Conservation (phyloP, 2,888 invertebrate genomes). For the Callyntrura sp. region DNA sequence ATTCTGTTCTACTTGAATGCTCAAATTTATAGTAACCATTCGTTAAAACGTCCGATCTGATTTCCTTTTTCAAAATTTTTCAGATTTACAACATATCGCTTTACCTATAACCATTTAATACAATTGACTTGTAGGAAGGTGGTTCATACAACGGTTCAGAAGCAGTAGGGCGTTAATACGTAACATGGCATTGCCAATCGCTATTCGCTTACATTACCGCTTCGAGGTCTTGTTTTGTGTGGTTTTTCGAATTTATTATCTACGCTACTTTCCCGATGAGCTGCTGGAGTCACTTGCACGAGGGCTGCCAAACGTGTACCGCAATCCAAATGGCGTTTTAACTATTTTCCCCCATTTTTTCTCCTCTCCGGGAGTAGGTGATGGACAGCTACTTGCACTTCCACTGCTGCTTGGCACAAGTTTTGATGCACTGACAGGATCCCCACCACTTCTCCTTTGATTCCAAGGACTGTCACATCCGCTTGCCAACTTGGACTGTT, state of each 20-base stretch:
- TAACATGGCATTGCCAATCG: background rate
- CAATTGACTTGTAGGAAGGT: background rate
- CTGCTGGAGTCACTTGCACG: constrained; percentile 54
- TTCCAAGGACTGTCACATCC: constrained; percentile 82
- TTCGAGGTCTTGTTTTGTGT: too few relatives aligned
- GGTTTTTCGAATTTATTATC: too few relatives aligned
- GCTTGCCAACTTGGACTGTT: constrained; percentile 76
- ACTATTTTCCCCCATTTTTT: constrained; percentile 84
- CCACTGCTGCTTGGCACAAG: constrained; percentile 38
- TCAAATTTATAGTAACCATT: background rate
- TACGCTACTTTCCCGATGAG: constrained; percentile 50
- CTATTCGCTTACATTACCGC: background rate
- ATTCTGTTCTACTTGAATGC: background rate
- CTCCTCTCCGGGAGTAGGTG: constrained; percentile 74
- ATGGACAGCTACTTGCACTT: constrained; percentile 60
- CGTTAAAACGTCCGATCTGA: background rate
- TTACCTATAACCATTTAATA: background rate
- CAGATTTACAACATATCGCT: constrained; percentile 23
- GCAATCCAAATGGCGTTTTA: constrained; percentile 83
- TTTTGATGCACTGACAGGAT: constrained; percentile 60
- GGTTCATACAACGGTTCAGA: background rate
- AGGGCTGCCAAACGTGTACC: constrained; percentile 83
- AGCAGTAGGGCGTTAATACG: too few relatives aligned
- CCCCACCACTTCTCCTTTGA: constrained; percentile 79
- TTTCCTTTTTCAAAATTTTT: constrained; percentile 2